Percentiles rank a stretch among this genome's conserved stretches.
Evolutionary conservation across 2,797 vertebrate species (phyloP).

Genomic region (Coilia nasus): DNA sequence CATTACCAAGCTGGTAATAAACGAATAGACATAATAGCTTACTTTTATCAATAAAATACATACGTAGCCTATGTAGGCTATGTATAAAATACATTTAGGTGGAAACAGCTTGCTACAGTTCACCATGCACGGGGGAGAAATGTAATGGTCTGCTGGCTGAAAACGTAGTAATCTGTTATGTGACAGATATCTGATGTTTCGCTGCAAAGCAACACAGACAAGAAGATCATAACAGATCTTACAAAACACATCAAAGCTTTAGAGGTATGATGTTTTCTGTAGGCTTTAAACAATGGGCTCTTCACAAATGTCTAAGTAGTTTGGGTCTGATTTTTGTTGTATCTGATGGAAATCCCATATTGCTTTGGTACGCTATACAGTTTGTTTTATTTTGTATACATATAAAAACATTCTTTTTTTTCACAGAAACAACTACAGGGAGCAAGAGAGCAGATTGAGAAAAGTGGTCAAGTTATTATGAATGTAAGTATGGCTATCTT

Average conservation of each 20-base stretch:
- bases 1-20: too few species aligned
- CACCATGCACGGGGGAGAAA: too few species aligned
- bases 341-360: background rate
- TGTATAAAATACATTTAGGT: too few species aligned
- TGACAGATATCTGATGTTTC: conserved; percentile 13
- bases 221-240: background rate
- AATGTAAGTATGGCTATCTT: background rate
- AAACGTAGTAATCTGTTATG: too few species aligned
- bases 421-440: background rate
- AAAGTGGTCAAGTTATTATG: background rate
- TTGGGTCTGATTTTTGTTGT: too few species aligned
- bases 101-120: too few species aligned
- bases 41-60: too few species aligned
- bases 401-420: too few species aligned
- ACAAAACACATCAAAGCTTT: background rate
- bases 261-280: background rate
- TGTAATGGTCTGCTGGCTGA: too few species aligned
- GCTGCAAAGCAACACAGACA: background rate
- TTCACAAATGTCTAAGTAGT: background rate
- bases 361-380: background rate
- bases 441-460: background rate
- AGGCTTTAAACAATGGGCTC: background rate
- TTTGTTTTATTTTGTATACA: too few species aligned
- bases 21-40: too few species aligned
- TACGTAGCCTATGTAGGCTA: too few species aligned